These are phyloP conservation scores for Hoplias malabaricus DNA, from an alignment of 2,113 vertebrate genomes.

Conservation along the genomic window DNA sequence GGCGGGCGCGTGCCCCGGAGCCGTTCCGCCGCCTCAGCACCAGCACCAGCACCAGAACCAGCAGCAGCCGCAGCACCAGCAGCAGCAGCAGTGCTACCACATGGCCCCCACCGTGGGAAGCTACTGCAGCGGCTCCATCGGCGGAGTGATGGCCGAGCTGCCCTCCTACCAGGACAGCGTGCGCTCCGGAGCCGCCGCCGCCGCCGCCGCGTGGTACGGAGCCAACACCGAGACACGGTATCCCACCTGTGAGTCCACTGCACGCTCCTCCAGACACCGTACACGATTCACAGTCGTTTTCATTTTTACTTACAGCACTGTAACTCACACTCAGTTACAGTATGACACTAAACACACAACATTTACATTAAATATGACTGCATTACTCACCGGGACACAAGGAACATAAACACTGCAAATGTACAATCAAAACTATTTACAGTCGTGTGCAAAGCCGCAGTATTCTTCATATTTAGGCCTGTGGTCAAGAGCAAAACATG, in stretches of 20 bases:
- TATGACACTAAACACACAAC: too few relatives aligned
- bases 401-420: too few relatives aligned
- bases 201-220: conserved; percentile 83
- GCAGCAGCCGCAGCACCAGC: conserved; percentile 69
- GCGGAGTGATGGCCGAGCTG: conserved; percentile 83
- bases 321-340: too few relatives aligned
- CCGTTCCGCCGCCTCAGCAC: conserved; percentile 68
- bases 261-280: too few relatives aligned
- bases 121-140: conserved; percentile 84
- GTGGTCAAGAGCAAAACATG: too few relatives aligned
- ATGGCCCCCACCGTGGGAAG: conserved; percentile 80
- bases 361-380: too few relatives aligned
- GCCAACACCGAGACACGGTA: conserved; percentile 83
- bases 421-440: too few relatives aligned
- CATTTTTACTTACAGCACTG: too few relatives aligned
- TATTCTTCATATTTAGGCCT: too few relatives aligned
- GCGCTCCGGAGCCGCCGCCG: conserved; percentile 74
- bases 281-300: too few relatives aligned
- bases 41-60: conserved; percentile 72
- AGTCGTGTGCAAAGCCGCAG: too few relatives aligned
- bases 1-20: conserved; percentile 72
- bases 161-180: conserved; percentile 84
- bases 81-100: conserved; percentile 76
- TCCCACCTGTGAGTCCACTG: conserved; percentile 85
- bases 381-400: too few relatives aligned